Evolutionary conservation across 2,797 vertebrate species (phyloP), one percentile per base, ranked within the genome.

Genomic region (Danio kyathit): DNA sequence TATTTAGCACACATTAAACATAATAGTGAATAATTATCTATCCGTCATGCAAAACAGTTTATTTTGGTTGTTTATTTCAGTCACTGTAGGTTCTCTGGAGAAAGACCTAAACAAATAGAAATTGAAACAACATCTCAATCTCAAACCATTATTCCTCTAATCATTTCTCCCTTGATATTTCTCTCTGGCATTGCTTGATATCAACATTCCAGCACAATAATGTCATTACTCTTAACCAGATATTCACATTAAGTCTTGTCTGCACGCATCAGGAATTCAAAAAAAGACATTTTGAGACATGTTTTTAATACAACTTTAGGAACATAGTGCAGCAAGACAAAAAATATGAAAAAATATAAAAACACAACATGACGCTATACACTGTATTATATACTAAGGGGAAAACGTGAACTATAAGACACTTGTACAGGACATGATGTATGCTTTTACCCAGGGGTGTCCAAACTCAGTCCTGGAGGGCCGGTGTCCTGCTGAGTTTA

Each of bases 111-210:
- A 70, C 40, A 38, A 59, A 12, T n/a, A 48, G 3, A 56, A 44
- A 8, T 7, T 29, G 8, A 65, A 59, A 77, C 21, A 59, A 77
- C 21, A 49, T 59, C 16, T 46, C 44, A 60, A 70, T 49, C 29
- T 70, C 43, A 51, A 61, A 60, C 17, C 19, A 57, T 44, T 3
- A 17, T 8, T 43, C n/a, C 16, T 8, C 11, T 21, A 44, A 21
- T 73, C 29, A 63, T 49, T 9, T 4, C 12, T 66, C 61, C 41
- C 63, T 29, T 38, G 75, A 77, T 66, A 66, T 43, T 65, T 65
- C 14, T 61, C 74, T 76, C 49, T 76, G 46, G 46, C 29, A 6
- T 17, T 16, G 4, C 9, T 61, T 40, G 17, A 73, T 4, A 59
- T 59, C 41, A 16, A 14, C 48, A 51, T 75, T 52, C 59, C 73